Base-by-base conservation (phyloP, 2,797 vertebrate genomes). In the Lemur catta region DNA sequence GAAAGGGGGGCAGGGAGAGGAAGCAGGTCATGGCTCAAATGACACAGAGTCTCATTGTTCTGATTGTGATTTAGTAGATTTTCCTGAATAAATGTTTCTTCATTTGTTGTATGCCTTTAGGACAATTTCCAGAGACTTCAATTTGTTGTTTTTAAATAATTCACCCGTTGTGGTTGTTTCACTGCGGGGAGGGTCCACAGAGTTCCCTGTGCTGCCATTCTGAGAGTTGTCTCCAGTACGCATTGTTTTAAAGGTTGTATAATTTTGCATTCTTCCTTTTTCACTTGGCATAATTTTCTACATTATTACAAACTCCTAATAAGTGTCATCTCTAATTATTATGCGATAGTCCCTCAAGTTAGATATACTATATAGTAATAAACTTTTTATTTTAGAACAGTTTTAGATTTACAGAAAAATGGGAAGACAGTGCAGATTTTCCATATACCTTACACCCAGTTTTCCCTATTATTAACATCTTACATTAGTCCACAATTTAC, bases 41-140 rank as follows among this genome's bases (percentile, higher is more conserved):
- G 59, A 28, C 69, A 89, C 30, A 61, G 74, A 30, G 26, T n/a
- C 57, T 74, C 13, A 79, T 52, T 78, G 57, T 85, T 72, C 63
- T 78, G 65, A n/a, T 12, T 72, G 72, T 22, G 43, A 55, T 17
- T 86, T 86, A 67, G 57, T 35, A 63, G 55, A 41, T 71, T 94
- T 85, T 55, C 63, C 50, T 46, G 50, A 69, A 76, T 76, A 84
- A 69, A 76, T 61, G 8, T 50, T 71, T 85, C 30, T 85, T 79
- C 28, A 24, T 52, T 55, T 69, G 30, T 48, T 85, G 30, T 89
- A 12, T 65, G 48, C 22, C 80, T 82, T 81, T 61, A 71, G 52
- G 92, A 76, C 69, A 82, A 81, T 81, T 91, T 87, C 38, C 84
- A 87, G 67, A 79, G n/a, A 90, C n/a, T 69, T 84, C n/a, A 63